These are phyloP conservation scores for Drosophila fungiperda DNA, from an alignment of 2,888 invertebrate genomes.

Conservation along the genomic window DNA sequence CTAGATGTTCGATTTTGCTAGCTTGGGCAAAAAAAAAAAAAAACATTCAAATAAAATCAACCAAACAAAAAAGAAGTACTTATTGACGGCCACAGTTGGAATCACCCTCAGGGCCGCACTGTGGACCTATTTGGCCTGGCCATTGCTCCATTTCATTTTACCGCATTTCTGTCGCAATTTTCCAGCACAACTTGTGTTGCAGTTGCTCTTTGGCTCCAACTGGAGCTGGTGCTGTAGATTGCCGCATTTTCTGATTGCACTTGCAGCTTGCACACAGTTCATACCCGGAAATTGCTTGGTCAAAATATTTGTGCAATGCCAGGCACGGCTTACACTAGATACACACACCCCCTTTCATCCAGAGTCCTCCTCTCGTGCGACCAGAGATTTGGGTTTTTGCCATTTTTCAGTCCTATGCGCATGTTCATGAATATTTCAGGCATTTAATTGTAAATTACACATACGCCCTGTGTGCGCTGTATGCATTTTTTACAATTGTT, in stretches of 20 bases:
- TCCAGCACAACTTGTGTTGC: slow-evolving; percentile 28
- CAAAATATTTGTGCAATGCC: slow-evolving; percentile 66
- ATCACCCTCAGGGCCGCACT: slow-evolving; percentile 4
- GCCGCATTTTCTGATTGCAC: slow-evolving; percentile 70
- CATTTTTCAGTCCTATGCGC: slow-evolving; percentile 36
- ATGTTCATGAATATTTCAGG: slow-evolving; percentile 70
- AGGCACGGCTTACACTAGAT: slow-evolving; percentile 23
- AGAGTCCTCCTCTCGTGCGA: slow-evolving; percentile 38
- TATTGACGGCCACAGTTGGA: slow-evolving; percentile 41
- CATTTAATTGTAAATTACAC: slow-evolving; percentile 80
- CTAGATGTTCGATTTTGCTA: slow-evolving; percentile 57
- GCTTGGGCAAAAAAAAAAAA: neutral
- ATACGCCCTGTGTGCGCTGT: slow-evolving; percentile 68
- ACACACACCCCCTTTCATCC: neutral
- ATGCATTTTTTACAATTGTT: slow-evolving; percentile 70
- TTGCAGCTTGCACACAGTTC: slow-evolving; percentile 56
- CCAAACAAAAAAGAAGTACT: slow-evolving; percentile 9
- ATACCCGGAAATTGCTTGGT: slow-evolving; percentile 67
- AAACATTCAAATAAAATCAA: neutral
- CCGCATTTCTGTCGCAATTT: slow-evolving; percentile 68
- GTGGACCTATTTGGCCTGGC: slow-evolving; percentile 18
- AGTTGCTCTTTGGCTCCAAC: slow-evolving; percentile 11
- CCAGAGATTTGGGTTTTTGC: slow-evolving; percentile 63
- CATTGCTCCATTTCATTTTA: slow-evolving; percentile 62
- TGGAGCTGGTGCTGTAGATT: slow-evolving; percentile 8